phyloP scores from a whole-genome alignment of 2,797 vertebrate genomes.

The Sandelia bainsii region DNA sequence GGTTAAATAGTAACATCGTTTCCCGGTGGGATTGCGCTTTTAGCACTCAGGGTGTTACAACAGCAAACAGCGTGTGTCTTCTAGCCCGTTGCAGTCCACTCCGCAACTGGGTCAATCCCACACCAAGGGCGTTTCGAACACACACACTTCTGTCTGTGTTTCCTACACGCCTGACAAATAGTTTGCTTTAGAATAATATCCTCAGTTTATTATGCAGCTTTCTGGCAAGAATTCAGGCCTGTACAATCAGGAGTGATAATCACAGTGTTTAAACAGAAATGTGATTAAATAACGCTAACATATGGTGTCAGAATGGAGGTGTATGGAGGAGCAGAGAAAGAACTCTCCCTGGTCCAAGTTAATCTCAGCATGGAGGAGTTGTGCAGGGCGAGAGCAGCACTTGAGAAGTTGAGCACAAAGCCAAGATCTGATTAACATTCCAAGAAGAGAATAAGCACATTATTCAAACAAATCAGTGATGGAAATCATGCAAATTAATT shows the following conservation, averaged over 20 bases:
- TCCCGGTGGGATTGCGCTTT: no score
- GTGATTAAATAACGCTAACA: slow-evolving; percentile 56
- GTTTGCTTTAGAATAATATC: no score
- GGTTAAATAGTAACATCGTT: no score
- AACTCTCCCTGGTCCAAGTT: slow-evolving; percentile 49
- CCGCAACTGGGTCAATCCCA: no score
- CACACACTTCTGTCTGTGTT: no score
- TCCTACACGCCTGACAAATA: no score
- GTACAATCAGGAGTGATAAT: slow-evolving; percentile 13
- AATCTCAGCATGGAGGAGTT: slow-evolving; percentile 53
- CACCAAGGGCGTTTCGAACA: no score
- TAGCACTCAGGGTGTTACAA: no score
- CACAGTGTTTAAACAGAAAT: slow-evolving; percentile 17
- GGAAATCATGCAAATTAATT: slow-evolving; percentile 76
- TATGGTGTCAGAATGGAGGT: slow-evolving; percentile 30
- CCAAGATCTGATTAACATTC: slow-evolving; percentile 69
- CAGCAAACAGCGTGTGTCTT: no score
- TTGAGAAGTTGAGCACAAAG: slow-evolving; percentile 60
- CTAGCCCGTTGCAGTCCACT: no score
- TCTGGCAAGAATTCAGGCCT: not conserved
- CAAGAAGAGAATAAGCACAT: slow-evolving; percentile 61
- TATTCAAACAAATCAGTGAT: slow-evolving; percentile 68
- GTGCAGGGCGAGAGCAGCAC: slow-evolving; percentile 36
- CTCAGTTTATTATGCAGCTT: no score
- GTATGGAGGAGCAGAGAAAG: slow-evolving; percentile 5